phyloP scores from a whole-genome alignment of 53 echinoderm and acorn worm genomes.

The Holothuria scabra region DNA sequence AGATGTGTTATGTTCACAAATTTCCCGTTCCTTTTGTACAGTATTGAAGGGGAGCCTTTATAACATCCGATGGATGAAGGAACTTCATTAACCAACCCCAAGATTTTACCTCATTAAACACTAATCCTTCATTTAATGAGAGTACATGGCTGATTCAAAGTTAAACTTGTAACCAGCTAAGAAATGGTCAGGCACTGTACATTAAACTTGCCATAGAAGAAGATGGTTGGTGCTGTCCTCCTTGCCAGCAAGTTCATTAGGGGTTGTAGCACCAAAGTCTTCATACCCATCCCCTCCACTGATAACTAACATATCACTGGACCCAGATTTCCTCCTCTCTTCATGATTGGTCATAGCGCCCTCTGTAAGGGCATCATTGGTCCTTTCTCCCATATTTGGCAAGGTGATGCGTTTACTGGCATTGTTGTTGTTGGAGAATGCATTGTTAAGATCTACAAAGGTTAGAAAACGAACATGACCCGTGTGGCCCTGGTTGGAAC shows the following conservation, averaged over 20 bases:
- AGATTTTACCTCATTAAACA: too few relatives aligned
- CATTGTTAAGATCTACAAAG: slow-evolving; percentile 82
- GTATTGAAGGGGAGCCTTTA: too few relatives aligned
- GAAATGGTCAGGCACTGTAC: too few relatives aligned
- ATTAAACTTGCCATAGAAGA: slow-evolving; percentile 91
- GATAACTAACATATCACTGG: slow-evolving; percentile 89
- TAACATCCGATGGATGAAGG: too few relatives aligned
- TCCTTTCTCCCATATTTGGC: slow-evolving; percentile 44
- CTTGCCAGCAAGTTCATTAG: slow-evolving; percentile 93
- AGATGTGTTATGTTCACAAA: too few relatives aligned
- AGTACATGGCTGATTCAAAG: too few relatives aligned
- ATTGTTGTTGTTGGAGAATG: slow-evolving; percentile 52
- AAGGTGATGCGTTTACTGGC: slow-evolving; percentile 66
- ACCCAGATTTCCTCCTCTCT: slow-evolving; percentile 58
- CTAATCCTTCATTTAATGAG: too few relatives aligned
- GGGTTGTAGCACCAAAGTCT: slow-evolving; percentile 89
- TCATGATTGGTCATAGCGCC: slow-evolving; percentile 25
- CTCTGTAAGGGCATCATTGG: slow-evolving; percentile 30
- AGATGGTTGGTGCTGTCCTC: slow-evolving; percentile 97
- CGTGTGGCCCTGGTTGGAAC: slow-evolving; percentile 96
- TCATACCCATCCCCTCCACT: slow-evolving; percentile 99
- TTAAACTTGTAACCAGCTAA: too few relatives aligned
- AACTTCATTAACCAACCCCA: too few relatives aligned
- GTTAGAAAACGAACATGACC: slow-evolving; percentile 96
- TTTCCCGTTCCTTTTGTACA: too few relatives aligned